Percentiles rank a stretch among this genome's conserved stretches.
Conservation (phyloP, 2,113 vertebrate genomes). For the Acrocephalus kingi region DNA sequence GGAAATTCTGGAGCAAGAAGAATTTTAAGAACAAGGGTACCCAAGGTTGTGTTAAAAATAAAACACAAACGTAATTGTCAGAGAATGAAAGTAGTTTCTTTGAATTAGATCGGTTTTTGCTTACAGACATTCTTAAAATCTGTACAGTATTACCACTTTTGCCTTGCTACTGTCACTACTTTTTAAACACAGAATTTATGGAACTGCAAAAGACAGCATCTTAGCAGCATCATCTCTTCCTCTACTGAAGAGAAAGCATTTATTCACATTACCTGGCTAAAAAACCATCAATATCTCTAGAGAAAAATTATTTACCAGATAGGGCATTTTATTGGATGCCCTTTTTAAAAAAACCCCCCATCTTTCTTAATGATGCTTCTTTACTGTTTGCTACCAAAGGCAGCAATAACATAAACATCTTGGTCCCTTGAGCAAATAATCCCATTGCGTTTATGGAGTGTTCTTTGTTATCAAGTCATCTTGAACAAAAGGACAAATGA, state of each 20-base stretch:
- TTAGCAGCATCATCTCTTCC: background rate
- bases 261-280: background rate
- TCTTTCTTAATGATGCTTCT: background rate
- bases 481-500: background rate
- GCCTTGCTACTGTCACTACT: background rate
- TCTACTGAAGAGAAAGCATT: background rate
- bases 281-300: background rate
- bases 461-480: background rate
- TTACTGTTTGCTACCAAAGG: background rate
- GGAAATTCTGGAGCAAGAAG: background rate
- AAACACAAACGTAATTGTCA: background rate
- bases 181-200: background rate
- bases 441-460: rapidly evolving
- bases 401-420: background rate
- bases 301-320: background rate
- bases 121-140: background rate
- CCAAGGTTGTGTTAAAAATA: background rate
- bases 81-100: background rate
- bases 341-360: background rate
- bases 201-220: background rate
- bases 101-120: background rate
- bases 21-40: background rate
- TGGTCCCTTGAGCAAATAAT: background rate
- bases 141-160: background rate
- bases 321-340: background rate